Evolutionary conservation across 2,113 vertebrate species (phyloP).

Genomic region (Neotragus moschatus): DNA sequence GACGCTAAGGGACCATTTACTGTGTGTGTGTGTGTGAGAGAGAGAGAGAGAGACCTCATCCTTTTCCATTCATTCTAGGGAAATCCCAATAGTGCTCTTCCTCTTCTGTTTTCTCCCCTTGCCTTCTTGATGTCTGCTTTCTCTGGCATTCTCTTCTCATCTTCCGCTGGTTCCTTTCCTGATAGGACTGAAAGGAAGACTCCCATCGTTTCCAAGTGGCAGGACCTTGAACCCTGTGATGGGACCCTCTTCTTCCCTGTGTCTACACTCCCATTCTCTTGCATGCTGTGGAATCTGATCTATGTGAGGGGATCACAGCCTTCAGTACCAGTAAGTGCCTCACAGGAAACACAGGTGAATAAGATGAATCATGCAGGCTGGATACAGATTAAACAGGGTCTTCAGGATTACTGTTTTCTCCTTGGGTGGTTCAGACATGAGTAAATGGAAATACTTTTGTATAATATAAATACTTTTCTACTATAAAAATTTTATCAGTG

Average conservation of each 20-base stretch:
- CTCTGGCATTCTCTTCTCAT: neutral
- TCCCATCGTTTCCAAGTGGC: neutral
- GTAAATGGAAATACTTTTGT: neutral
- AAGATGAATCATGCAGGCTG: neutral
- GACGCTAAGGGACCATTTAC: neutral
- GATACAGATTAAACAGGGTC: neutral
- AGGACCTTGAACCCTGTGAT: neutral
- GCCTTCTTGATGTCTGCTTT: neutral
- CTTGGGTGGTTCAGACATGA: neutral
- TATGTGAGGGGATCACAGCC: neutral
- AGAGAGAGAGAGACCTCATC: neutral
- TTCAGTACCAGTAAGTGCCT: neutral
- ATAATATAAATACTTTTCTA: neutral
- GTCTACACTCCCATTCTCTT: neutral
- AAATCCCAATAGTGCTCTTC: neutral
- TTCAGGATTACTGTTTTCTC: neutral
- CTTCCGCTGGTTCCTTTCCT: neutral
- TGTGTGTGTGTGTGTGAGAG: neutral
- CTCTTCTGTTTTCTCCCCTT: neutral
- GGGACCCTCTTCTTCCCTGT: neutral
- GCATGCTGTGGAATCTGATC: neutral
- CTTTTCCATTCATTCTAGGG: neutral
- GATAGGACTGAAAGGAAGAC: neutral
- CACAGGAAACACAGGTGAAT: neutral
- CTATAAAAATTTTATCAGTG: neutral